phyloP scores from a whole-genome alignment of 92 coral and sea anemone genomes.

The Palythoa grandiflora region DNA sequence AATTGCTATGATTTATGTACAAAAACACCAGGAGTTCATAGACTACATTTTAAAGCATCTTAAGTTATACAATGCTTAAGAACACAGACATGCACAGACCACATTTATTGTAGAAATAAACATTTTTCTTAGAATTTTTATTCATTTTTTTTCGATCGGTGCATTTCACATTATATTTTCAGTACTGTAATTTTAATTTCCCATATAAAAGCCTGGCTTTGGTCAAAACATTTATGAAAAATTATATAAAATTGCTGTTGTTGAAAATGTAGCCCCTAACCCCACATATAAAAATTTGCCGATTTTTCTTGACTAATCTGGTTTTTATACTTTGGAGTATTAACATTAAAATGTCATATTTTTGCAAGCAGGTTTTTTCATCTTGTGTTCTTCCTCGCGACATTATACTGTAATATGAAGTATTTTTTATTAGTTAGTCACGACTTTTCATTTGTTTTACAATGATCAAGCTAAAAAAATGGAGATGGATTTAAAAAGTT shows the following conservation, averaged over 20 bases:
- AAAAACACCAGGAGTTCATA: background rate
- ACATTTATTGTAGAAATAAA: constrained; percentile 32
- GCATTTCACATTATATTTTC: too few species aligned
- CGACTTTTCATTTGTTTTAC: too few species aligned
- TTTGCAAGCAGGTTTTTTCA: background rate
- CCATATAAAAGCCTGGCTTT: background rate
- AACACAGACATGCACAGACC: constrained; percentile 19
- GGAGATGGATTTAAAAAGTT: too few species aligned
- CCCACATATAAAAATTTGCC: background rate
- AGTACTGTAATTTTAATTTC: background rate
- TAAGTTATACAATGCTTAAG: constrained; percentile 16
- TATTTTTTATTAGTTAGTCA: too few species aligned
- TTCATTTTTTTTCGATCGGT: background rate
- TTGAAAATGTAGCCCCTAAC: background rate
- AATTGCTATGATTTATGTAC: too few species aligned
- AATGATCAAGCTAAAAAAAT: too few species aligned
- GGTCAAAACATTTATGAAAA: background rate
- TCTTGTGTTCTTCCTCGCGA: background rate
- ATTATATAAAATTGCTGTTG: background rate
- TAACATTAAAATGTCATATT: background rate
- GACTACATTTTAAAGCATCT: constrained; percentile 37
- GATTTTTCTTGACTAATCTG: too few species aligned
- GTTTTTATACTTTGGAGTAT: background rate
- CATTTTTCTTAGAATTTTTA: constrained; percentile 20
- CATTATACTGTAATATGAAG: background rate